Evolutionary conservation across 2,113 vertebrate species (phyloP).

Genomic region (Clarias magur): DNA sequence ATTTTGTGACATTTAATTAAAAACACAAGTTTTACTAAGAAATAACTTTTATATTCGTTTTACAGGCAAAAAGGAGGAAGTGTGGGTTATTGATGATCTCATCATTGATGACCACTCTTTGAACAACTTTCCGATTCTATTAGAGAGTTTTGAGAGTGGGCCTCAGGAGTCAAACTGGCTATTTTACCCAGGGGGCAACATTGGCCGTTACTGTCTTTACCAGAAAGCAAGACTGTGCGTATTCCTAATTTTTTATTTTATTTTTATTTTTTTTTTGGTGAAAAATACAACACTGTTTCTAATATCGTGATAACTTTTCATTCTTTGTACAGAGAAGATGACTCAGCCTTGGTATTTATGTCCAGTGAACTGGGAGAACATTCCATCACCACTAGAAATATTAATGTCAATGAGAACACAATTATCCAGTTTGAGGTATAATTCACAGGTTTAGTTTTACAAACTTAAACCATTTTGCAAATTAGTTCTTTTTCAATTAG

Average conservation of each 20-base stretch:
- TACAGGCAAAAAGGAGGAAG: slow-evolving; percentile 96
- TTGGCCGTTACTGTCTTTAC: slow-evolving; percentile 93
- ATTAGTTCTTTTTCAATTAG: neutral
- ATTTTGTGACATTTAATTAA: neutral
- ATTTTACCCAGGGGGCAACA: slow-evolving; percentile 95
- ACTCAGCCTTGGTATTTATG: slow-evolving; percentile 96
- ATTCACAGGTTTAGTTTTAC: neutral
- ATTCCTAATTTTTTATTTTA: slow-evolving; percentile 1
- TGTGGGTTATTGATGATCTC: slow-evolving; percentile 97
- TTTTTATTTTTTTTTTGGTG: neutral
- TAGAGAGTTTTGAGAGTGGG: slow-evolving; percentile 91
- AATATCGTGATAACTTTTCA: slow-evolving; percentile 3
- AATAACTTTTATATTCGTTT: slow-evolving; percentile 6
- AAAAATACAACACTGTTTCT: neutral
- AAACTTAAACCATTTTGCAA: neutral
- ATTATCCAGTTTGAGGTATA: slow-evolving; percentile 96
- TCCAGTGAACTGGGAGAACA: slow-evolving; percentile 95
- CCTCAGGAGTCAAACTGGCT: slow-evolving; percentile 92
- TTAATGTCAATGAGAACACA: slow-evolving; percentile 94
- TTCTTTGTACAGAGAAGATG: slow-evolving; percentile 82
- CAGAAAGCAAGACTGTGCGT: slow-evolving; percentile 92
- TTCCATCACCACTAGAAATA: slow-evolving; percentile 92
- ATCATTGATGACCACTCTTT: slow-evolving; percentile 91
- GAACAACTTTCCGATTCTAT: slow-evolving; percentile 83
- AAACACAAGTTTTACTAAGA: neutral